Percentiles rank a stretch among this genome's conserved stretches.
phyloP scores from a whole-genome alignment of 2,797 vertebrate species.

The Micrastur ruficollis region DNA sequence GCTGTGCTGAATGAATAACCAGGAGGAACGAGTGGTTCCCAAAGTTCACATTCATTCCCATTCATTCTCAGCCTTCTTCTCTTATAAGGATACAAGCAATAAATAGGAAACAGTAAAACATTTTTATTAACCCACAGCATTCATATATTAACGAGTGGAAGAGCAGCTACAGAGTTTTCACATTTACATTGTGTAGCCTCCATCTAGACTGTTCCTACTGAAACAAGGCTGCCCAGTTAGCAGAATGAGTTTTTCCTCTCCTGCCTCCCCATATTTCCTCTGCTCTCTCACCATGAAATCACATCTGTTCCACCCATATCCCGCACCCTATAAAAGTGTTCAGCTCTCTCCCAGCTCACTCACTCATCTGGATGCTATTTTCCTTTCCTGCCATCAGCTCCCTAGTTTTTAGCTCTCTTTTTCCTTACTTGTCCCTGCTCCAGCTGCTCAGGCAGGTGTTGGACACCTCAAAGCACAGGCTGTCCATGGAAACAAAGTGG shows the following conservation, averaged over 20 bases:
- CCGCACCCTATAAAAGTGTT: not conserved
- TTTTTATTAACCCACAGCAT: constrained; percentile 33
- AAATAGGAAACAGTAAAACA: constrained; percentile 12
- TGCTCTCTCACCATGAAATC: not conserved
- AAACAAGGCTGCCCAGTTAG: not conserved
- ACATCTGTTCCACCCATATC: not conserved
- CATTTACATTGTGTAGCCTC: not conserved
- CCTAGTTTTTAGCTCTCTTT: not conserved
- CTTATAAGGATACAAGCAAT: not conserved
- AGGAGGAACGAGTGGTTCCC: not conserved
- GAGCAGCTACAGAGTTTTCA: not conserved
- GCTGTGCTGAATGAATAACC: constrained; percentile 36
- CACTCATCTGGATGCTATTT: not conserved
- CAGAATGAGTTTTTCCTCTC: not conserved
- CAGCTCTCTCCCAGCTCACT: not conserved
- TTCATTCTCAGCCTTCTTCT: constrained; percentile 9
- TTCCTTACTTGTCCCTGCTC: not conserved
- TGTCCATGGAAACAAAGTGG: not conserved
- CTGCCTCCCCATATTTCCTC: not conserved
- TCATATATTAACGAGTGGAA: constrained; percentile 27
- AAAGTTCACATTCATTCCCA: constrained; percentile 52
- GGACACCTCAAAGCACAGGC: not conserved
- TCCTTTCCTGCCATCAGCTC: not conserved
- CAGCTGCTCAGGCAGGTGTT: not conserved
- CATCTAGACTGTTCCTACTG: fast-evolving